Evolutionary conservation across 2,888 invertebrate species (phyloP), one percentile per base, ranked within the genome.

Genomic region (Pyrocoelia pectoralis): DNA sequence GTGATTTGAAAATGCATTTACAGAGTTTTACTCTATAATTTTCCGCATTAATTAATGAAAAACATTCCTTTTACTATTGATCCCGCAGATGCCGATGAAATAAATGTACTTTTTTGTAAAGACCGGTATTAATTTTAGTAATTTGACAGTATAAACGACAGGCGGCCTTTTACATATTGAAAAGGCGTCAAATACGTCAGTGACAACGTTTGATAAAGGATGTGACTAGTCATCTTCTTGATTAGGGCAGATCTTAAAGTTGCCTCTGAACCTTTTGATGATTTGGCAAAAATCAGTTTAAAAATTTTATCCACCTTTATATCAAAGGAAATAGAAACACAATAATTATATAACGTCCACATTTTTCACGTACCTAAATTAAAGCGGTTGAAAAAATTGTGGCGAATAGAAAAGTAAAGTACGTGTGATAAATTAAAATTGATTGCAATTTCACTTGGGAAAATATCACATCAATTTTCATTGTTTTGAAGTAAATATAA

Each of bases 161-260:
- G 75, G 74, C 77, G 72, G 72, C 71, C 61, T 67, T 68, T 68
- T 66, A 65, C 63, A 56, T 63, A 54, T 66, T 71, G 72, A 73
- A 72, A 72, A 70, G 70, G 72, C 71, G 72, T 72, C 74, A 74
- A 76, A 76, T 68, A 71, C 71, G 75, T 74, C 78, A 79, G 77
- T 80, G 81, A 81, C 80, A 80, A 80, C 78, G 77, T 77, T 75
- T 76, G 78, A 74, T 72, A 74, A 72, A 73, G 69, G 71, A 70
- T 72, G 78, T 69, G 68, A 72, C 69, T 63, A 75, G 80, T 81
- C 81, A 81, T 80, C 78, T 72, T 73, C 77, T 80, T 81, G 80
- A 81, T 81, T 81, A 80, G 79, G 79, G 78, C 75, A 77, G 76
- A 80, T 79, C 75, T 75, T 72, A 70, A n/a, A n/a, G 69, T 70